These are phyloP conservation scores for Ischnura elegans DNA, from an alignment of 2,888 invertebrate genomes.

Conservation along the genomic window DNA sequence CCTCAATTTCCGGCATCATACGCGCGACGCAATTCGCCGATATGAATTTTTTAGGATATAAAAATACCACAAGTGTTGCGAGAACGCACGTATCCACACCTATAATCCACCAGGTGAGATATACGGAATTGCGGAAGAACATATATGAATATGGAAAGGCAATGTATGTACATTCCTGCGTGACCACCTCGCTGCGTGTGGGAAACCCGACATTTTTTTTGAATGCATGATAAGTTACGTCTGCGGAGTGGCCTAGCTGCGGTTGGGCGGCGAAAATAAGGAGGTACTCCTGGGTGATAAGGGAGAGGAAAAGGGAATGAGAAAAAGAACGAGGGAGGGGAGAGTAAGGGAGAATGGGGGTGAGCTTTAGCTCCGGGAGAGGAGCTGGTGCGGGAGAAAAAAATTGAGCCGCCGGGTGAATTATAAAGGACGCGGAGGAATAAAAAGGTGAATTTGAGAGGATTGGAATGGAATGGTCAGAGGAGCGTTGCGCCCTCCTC, in stretches of 20 bases:
- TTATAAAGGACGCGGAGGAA: conserved; percentile 19
- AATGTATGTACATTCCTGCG: no score
- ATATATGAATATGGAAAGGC: not conserved
- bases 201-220: not conserved
- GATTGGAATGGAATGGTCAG: conserved; percentile 10
- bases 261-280: not conserved
- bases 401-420: conserved; percentile 15
- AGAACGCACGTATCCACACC: no score
- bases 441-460: conserved; percentile 38
- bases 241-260: not conserved
- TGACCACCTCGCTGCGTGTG: not conserved
- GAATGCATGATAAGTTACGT: conserved; percentile 16
- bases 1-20: no score
- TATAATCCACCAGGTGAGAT: no score
- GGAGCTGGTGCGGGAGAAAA: not conserved
- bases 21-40: no score
- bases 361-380: not conserved
- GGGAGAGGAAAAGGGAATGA: not conserved
- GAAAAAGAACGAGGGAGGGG: not conserved
- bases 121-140: not conserved
- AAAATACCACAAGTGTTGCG: no score
- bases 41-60: no score
- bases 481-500: not conserved
- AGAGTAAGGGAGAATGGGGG: not conserved
- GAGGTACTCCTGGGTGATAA: not conserved